Evolutionary conservation across 2,888 invertebrate species (phyloP), one percentile per base, ranked within the genome.

Genomic region (Yponomeuta cagnagella): DNA sequence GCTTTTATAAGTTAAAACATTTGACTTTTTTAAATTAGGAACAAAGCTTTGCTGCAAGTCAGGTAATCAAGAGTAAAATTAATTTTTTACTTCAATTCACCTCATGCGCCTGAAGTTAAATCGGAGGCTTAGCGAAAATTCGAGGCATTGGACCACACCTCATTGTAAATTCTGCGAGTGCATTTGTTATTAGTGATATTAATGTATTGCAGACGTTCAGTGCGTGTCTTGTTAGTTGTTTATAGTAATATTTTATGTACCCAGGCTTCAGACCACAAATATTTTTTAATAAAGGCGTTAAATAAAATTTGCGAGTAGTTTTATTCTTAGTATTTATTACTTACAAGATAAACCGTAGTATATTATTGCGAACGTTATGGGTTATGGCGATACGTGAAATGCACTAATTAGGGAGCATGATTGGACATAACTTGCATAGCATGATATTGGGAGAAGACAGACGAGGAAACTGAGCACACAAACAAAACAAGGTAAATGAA

Each of bases 401-500:
- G 65, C 65, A 12, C 31, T 65, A 30, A 15, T 65, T 23, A 33
- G 31, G 33, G 65, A 31, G 52, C 15, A 58, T 58, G 52, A 58
- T 15, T 58, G 52, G 52, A 58, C 52, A 15, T 15, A 58, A 15
- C 15, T 15, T 15, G 10, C 65, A 31, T 30, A 15, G 52, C 52
- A 8, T 58, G 52, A 58, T 15, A 58, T 58, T 15, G 52, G 52
- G 5, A 58, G 52, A 15, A 58, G 12, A 5, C 12, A 12, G n/a
- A 58, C 52, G 12, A 68, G 31, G 12, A 15, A 48, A 68, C n/a
- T 43, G 68, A 43, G 43, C 48, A 68, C 52, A 5, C 68, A 31
- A 37, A 37, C 48, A 72, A 70, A 70, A 71, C n/a, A 63, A 76
- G 73, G 73, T 74, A 91, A 93, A 92, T 92, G 82, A 93, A 93